Evolutionary conservation across 1,140 invertebrate genomes (phyloP).

Genomic region (Hestina assimilis): DNA sequence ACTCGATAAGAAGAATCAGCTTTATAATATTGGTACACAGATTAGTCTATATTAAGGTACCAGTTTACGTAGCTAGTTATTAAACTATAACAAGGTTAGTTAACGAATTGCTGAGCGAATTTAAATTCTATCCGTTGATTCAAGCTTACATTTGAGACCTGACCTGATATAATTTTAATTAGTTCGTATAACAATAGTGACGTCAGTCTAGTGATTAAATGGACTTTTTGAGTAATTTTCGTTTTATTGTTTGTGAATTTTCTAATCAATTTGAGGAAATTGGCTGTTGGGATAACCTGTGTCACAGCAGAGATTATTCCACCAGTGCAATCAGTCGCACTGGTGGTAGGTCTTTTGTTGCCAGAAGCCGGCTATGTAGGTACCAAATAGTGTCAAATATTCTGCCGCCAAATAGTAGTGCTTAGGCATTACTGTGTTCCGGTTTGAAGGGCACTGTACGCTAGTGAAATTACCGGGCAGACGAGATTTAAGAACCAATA

Average conservation of each 20-base stretch:
- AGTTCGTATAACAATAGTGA: neutral
- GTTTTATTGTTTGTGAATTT: neutral
- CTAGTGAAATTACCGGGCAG: no score
- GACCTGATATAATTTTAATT: neutral
- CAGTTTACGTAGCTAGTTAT: neutral
- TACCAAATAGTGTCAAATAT: no score
- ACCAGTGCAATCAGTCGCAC: no score
- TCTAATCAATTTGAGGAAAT: neutral
- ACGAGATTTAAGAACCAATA: no score
- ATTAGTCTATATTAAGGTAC: neutral
- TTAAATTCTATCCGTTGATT: neutral
- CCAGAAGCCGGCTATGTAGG: no score
- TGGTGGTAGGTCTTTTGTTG: no score
- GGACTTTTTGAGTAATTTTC: neutral
- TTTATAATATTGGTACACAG: neutral
- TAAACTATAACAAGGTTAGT: neutral
- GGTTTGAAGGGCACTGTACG: no score
- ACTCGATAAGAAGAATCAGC: no score
- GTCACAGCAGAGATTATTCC: no score
- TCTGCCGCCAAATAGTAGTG: no score
- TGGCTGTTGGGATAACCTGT: no score
- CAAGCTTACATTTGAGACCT: neutral
- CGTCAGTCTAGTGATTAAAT: neutral
- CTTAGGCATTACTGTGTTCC: no score
- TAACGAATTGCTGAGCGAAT: neutral